These are phyloP conservation scores for Catocala sponsa DNA, from an alignment of 2,888 invertebrate species.

Conservation along the genomic window DNA sequence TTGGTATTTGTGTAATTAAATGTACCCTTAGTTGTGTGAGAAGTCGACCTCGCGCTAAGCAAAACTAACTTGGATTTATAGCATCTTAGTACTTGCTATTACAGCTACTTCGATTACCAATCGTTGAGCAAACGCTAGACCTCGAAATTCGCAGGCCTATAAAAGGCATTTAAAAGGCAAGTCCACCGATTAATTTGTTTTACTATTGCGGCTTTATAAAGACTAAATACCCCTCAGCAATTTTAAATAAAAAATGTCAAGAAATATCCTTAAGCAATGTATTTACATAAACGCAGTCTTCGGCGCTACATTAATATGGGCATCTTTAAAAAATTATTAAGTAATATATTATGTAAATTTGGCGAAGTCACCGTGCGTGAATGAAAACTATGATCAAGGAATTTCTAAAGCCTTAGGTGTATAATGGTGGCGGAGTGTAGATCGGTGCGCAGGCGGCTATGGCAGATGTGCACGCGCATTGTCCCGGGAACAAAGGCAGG, in stretches of 20 bases:
- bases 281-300: constrained; percentile 21
- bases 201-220: constrained; percentile 33
- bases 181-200: constrained; percentile 31
- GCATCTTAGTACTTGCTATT: constrained; percentile 48
- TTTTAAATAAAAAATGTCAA: constrained; percentile 29
- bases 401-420: constrained; percentile 58
- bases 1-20: constrained; percentile 70
- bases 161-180: constrained; percentile 41
- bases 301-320: constrained; percentile 12
- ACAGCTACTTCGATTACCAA: constrained; percentile 45
- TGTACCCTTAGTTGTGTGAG: constrained; percentile 74
- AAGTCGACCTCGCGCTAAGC: constrained; percentile 70
- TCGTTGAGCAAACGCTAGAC: constrained; percentile 59
- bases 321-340: constrained; percentile 17
- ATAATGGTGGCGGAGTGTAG: constrained; percentile 56
- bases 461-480: constrained; percentile 84
- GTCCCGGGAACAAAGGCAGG: constrained; percentile 84
- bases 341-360: constrained; percentile 44
- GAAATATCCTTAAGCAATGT: constrained; percentile 24
- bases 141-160: constrained; percentile 55
- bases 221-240: constrained; percentile 22
- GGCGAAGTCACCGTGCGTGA: constrained; percentile 50
- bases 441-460: constrained; percentile 74
- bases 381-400: constrained; percentile 62
- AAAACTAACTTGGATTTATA: constrained; percentile 59